Evolutionary conservation across 2,888 invertebrate genomes (phyloP), one percentile per base, ranked within the genome.

Genomic region (Ormyrus nitidulus): DNA sequence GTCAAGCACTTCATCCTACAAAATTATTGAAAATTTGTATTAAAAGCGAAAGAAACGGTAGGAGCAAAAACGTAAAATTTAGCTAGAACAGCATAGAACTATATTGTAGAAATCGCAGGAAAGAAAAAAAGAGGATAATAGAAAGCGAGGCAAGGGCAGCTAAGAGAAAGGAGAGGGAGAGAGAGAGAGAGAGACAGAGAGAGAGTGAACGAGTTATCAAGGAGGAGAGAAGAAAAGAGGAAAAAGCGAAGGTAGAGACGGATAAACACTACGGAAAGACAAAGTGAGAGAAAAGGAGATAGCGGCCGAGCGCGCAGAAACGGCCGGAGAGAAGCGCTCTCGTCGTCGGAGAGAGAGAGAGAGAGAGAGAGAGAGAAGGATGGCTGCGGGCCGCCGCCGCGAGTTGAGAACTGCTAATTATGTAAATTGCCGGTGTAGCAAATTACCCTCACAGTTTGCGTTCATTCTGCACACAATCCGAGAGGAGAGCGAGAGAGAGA

Each of bases 391-490:
- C 83, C 84, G 86, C 83, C 83, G 87, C 85, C 9, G 85, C 86
- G 85, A 86, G 89, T 88, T 88, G 87, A 88, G 89, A 90, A 90
- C 90, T 89, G 89, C 90, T 90, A 90, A 90, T 90, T 90, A 90
- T 90, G 90, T 89, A 90, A 90, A 90, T 90, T 90, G 89, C 87
- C 88, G 87, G 89, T 90, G 89, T 90, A 90, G 90, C 90, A 90
- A 90, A 90, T 90, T 90, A 90, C 90, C 90, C 90, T 89, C 88
- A 86, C 89, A 89, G 90, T 90, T 90, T 90, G 90, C 88, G 87
- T 89, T 89, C 89, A 90, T 89, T 90, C 90, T 89, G 87, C 89
- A 88, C 90, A 90, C 90, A 89, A 90, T 90, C 88, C 87, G 83
- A 83, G 84, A 34, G 7, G 10, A 46, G 10, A 19, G 53, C 34